Evolutionary conservation across 2,113 vertebrate species (phyloP), one percentile per base, ranked within the genome.

Genomic region (Dissostichus mawsoni): DNA sequence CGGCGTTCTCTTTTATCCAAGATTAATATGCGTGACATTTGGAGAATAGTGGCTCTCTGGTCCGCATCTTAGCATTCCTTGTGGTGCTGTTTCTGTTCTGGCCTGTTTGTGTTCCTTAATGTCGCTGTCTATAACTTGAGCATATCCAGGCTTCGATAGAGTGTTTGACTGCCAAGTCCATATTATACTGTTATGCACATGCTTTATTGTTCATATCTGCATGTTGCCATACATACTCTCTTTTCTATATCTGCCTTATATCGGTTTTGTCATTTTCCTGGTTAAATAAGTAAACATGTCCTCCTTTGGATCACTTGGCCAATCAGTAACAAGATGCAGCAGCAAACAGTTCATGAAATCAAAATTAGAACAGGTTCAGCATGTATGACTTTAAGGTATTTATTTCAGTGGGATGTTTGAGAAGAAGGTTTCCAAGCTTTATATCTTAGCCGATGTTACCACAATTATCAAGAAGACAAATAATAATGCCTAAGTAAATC

Each of bases 1-100:
- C 65, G 23, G 47, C 5, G 0, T 50, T 44, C 16, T 51, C 16
- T 70, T 80, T 69, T 18, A 73, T 76, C 73, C 53, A 25, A 44
- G 48, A 74, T 48, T 69, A 69, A 61, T 51, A 52, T 51, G 48
- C 14, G 5, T 74, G 73, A 70, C 81, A 74, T 81, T 80, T 81
- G 33, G n/a, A 58, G 51, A 36, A 18, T 51, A 17, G 66, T 72
- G 66, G n/a, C 61, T 71, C 70, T 75, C 61, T 82, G 74, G 56
- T 74, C 52, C 14, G 47, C 69, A 62, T 74, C 69, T 71, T 64
- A 63, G 47, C 7, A 57, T 84, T 78, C 66, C 58, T 80, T 57
- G 56, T 58, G 69, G 29, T 58, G 48, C 69, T 59, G 74, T 74
- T 74, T 56, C 47, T 81, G 47, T 65, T 75, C 61, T 67, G 70